These are phyloP conservation scores for Pogonophryne albipinna DNA, from an alignment of 2,797 vertebrate species.

Conservation along the genomic window DNA sequence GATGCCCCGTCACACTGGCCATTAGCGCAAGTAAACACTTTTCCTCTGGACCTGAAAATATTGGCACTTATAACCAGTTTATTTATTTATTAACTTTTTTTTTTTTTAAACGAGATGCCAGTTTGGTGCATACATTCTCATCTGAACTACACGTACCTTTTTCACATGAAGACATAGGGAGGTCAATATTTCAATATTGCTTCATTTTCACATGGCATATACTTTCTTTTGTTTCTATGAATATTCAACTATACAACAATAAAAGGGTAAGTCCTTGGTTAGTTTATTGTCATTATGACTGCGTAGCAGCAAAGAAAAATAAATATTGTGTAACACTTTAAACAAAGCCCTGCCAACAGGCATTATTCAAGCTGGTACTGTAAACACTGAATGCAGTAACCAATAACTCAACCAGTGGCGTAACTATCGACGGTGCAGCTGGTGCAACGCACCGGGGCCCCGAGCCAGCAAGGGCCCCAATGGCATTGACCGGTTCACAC, in stretches of 20 bases:
- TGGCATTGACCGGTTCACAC: too few species aligned
- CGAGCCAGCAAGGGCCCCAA: too few species aligned
- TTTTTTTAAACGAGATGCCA: neutral
- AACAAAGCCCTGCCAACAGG: conserved; percentile 18
- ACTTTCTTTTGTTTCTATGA: neutral
- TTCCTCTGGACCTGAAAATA: conserved; percentile 22
- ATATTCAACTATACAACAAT: neutral
- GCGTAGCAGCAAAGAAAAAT: neutral
- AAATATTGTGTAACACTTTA: conserved; percentile 12
- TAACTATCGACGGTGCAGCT: too few species aligned
- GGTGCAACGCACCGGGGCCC: too few species aligned
- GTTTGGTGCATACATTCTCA: neutral
- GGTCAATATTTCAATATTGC: neutral
- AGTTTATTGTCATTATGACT: neutral
- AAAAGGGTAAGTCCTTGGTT: neutral
- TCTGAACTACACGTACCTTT: neutral
- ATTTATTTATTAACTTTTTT: neutral
- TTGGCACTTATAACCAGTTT: neutral
- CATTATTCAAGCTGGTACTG: conserved; percentile 8
- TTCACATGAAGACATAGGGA: neutral
- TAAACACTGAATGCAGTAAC: conserved; percentile 25
- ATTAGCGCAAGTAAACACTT: conserved; percentile 31
- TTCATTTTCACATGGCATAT: neutral
- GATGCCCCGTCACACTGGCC: conserved; percentile 32
- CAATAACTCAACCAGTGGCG: conserved; percentile 1